Conservation (phyloP, 1,140 invertebrate genomes). For the Episyrphus balteatus region DNA sequence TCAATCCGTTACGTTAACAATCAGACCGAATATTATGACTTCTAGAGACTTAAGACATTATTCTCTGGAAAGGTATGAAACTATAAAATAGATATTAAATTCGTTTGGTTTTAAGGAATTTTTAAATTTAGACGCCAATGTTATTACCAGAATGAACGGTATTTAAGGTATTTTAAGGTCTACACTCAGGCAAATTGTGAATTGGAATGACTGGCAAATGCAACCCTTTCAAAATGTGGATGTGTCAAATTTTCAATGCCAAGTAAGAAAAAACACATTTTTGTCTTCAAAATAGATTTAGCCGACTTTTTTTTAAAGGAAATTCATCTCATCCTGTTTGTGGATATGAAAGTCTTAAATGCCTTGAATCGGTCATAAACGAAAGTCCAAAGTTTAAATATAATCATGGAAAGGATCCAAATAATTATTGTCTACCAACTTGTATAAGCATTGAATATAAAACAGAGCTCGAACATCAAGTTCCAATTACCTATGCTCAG, state of each 20-base stretch:
- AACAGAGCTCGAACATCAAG: constrained; percentile 43
- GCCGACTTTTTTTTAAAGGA: constrained; percentile 17
- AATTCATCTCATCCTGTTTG: constrained; percentile 36
- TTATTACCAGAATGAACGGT: constrained; percentile 44
- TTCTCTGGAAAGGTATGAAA: constrained; percentile 27
- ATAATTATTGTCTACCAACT: constrained; percentile 42
- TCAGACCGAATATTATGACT: constrained; percentile 47
- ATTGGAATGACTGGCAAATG: constrained; percentile 53
- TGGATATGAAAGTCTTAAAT: constrained; percentile 29
- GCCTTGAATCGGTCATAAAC: constrained; percentile 25
- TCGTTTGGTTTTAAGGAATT: too few relatives aligned
- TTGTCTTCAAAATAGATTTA: too few relatives aligned
- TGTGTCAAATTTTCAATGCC: constrained; percentile 56
- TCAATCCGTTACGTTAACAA: constrained; percentile 42
- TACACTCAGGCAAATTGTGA: constrained; percentile 45
- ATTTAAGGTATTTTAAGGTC: constrained; percentile 32
- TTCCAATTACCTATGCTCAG: too few relatives aligned
- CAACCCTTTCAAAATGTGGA: constrained; percentile 27
- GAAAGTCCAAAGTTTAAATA: too few relatives aligned
- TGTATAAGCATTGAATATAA: constrained; percentile 48
- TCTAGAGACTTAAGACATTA: constrained; percentile 43
- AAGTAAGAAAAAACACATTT: constrained; percentile 43
- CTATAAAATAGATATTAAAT: too few relatives aligned
- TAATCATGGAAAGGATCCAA: too few relatives aligned
- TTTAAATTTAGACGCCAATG: constrained; percentile 43